These are phyloP conservation scores for Uria aalge DNA, from an alignment of 2,113 vertebrate species.

Conservation along the genomic window DNA sequence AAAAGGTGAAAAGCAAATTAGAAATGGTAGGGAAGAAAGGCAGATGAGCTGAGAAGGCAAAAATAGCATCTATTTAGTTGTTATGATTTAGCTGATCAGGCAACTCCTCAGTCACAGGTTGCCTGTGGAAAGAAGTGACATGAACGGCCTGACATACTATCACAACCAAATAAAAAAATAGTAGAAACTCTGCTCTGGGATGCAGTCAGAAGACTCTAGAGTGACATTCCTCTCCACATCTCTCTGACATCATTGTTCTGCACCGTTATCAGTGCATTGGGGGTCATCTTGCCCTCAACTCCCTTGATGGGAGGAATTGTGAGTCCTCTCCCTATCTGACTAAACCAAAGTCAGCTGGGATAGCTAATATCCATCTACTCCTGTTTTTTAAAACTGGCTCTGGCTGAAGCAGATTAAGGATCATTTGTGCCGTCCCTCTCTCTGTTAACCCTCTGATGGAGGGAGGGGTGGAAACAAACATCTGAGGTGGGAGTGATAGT, in stretches of 20 bases:
- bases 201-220: not conserved
- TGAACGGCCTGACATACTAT: not conserved
- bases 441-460: rapidly evolving
- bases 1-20: not conserved
- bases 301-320: not conserved
- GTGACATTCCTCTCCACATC: not conserved
- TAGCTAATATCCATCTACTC: not conserved
- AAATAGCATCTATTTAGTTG: not conserved
- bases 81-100: not conserved
- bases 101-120: not conserved
- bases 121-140: not conserved
- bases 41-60: not conserved
- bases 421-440: not conserved
- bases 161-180: not conserved
- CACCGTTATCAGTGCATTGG: not conserved
- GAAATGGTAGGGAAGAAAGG: not conserved
- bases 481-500: not conserved
- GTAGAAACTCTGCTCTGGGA: not conserved
- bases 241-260: not conserved
- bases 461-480: not conserved
- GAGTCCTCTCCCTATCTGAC: not conserved
- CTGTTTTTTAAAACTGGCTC: not conserved
- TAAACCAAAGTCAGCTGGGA: not conserved
- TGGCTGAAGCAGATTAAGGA: not conserved
- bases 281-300: not conserved